These are phyloP conservation scores for Philotrypesis tridentata DNA, from an alignment of 1,140 invertebrate genomes.

Conservation along the genomic window DNA sequence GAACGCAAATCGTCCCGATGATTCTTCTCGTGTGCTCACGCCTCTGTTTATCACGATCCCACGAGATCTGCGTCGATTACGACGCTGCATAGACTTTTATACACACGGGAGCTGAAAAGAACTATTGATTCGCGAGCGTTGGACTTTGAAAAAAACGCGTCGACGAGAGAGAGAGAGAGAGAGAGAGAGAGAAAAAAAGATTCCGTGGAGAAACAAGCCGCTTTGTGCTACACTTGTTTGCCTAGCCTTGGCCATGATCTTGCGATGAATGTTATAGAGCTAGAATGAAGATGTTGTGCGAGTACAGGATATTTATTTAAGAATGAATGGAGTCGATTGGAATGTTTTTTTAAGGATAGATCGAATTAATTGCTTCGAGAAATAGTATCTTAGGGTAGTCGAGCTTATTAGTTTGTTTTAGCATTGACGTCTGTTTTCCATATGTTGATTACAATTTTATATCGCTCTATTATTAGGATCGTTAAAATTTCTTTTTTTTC, in stretches of 20 bases:
- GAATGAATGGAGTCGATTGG: not conserved
- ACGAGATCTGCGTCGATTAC: not conserved
- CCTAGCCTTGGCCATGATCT: slow-evolving; percentile 31
- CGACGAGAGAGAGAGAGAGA: too few species aligned
- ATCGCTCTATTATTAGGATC: too few species aligned
- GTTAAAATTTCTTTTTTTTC: too few species aligned
- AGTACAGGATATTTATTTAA: not conserved
- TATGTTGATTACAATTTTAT: too few species aligned
- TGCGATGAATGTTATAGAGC: not conserved
- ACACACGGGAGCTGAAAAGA: slow-evolving; percentile 23
- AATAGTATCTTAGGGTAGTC: not conserved
- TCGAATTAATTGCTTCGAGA: not conserved
- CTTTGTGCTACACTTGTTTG: not conserved
- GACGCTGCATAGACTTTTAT: not conserved
- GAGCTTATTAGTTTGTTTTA: not conserved
- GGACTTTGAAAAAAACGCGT: not conserved
- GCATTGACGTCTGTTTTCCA: too few species aligned
- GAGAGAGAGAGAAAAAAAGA: slow-evolving; percentile 1
- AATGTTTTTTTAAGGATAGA: not conserved
- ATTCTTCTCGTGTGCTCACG: not conserved
- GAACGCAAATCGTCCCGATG: not conserved
- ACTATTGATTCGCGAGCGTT: not conserved
- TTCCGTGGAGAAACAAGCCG: not conserved
- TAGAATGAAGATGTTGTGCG: not conserved
- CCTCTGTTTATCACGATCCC: not conserved